A percentile compares a stretch with the other conserved stretches of the same genome.
phyloP scores from a whole-genome alignment of 2,888 invertebrate genomes.

The Melieria crassipennis region DNA sequence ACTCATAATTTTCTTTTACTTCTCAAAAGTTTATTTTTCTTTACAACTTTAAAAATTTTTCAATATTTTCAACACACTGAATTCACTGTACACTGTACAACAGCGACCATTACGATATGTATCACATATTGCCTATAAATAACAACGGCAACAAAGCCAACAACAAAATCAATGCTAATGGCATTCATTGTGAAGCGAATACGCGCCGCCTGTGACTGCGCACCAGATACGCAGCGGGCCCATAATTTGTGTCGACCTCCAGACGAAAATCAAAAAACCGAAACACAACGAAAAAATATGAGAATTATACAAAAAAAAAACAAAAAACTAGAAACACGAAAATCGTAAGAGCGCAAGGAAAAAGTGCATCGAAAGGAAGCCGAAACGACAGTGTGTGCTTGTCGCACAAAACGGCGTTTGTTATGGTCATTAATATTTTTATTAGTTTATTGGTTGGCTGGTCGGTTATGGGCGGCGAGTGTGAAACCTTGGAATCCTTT shows the following conservation, averaged over 20 bases:
- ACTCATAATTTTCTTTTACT: no score
- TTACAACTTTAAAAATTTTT: no score
- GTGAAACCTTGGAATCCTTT: constrained; percentile 43
- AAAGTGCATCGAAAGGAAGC: constrained; percentile 2
- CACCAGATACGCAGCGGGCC: constrained; percentile 56
- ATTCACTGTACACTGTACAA: no score
- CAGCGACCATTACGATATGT: no score
- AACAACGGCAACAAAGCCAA: no score
- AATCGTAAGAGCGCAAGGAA: background rate
- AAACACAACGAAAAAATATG: constrained; percentile 11
- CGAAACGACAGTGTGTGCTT: background rate
- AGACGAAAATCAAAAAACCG: constrained; percentile 29
- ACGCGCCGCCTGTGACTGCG: constrained; percentile 35
- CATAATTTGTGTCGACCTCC: constrained; percentile 50
- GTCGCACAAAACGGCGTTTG: constrained; percentile 49
- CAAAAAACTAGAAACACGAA: background rate
- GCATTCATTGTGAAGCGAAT: constrained; percentile 8
- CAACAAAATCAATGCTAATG: constrained; percentile 7
- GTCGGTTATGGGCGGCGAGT: constrained; percentile 7
- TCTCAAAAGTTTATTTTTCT: no score
- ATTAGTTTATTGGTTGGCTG: constrained; percentile 46
- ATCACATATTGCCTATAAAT: no score
- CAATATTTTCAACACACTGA: no score
- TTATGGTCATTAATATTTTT: constrained; percentile 60
- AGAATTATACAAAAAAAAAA: background rate